These are phyloP conservation scores for Rhinatrema bivittatum DNA, from an alignment of 2,797 vertebrate genomes.

Conservation along the genomic window DNA sequence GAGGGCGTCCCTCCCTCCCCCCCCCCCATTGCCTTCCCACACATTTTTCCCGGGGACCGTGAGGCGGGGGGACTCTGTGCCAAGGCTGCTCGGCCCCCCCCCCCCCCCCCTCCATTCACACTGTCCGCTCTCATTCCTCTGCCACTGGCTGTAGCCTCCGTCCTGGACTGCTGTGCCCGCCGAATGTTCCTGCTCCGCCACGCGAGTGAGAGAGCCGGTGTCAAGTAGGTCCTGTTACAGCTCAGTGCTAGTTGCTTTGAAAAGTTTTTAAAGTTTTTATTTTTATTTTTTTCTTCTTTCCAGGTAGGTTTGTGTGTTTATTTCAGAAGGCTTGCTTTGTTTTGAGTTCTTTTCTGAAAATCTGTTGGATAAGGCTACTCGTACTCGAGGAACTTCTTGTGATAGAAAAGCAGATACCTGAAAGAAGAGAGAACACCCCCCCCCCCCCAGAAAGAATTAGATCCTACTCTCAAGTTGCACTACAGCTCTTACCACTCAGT, in stretches of 20 bases:
- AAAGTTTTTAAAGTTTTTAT: too few relatives aligned
- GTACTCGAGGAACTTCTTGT: slow-evolving; percentile 97
- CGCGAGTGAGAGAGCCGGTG: slow-evolving; percentile 57
- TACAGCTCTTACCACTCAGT: too few relatives aligned
- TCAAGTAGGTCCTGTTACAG: slow-evolving; percentile 65
- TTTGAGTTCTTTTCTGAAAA: slow-evolving; percentile 32
- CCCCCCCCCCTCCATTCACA: slow-evolving; percentile 34
- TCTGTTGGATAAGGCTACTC: slow-evolving; percentile 69
- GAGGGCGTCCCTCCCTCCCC: slow-evolving; percentile 33
- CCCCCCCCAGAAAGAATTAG: not conserved
- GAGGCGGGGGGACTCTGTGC: slow-evolving; percentile 40
- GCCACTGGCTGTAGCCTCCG: slow-evolving; percentile 43
- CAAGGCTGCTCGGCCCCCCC: slow-evolving; percentile 27
- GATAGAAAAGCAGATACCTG: slow-evolving; percentile 97
- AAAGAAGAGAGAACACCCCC: slow-evolving; percentile 3
- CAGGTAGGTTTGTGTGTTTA: slow-evolving; percentile 76
- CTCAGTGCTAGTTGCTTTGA: slow-evolving; percentile 70
- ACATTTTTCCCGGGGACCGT: slow-evolving; percentile 45
- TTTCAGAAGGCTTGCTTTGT: slow-evolving; percentile 47
- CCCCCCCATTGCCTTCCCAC: slow-evolving; percentile 42
- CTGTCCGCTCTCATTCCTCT: slow-evolving; percentile 36
- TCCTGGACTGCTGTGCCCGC: slow-evolving; percentile 38
- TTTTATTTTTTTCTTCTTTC: slow-evolving; percentile 58
- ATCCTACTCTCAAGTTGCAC: accelerated
- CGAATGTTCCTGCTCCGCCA: slow-evolving; percentile 52